A percentile compares a stretch with the other conserved stretches of the same genome.
These are phyloP conservation scores for Nettapus auritus DNA, from an alignment of 2,113 vertebrate species.

Conservation along the genomic window DNA sequence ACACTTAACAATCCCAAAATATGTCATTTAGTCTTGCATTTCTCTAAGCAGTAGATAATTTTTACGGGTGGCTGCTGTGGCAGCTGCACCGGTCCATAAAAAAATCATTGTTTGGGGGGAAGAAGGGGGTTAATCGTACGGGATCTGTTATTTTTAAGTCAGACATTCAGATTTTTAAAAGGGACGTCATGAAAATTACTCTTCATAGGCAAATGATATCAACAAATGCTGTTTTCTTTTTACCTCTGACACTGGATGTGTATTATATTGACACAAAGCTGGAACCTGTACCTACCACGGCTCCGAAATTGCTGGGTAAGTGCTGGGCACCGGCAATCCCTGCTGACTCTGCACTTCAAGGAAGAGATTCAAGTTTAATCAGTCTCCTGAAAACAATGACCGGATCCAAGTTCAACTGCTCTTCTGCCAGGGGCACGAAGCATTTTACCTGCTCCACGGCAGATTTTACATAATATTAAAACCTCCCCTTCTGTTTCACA, in stretches of 20 bases:
- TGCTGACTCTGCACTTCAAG: neutral
- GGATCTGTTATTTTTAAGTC: neutral
- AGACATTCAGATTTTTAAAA: neutral
- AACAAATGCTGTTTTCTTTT: neutral
- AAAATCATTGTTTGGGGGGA: neutral
- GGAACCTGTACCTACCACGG: neutral
- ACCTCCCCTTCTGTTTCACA: neutral
- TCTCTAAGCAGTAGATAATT: slow-evolving; percentile 48
- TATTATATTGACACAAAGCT: neutral
- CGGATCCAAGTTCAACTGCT: neutral
- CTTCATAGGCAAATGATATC: neutral
- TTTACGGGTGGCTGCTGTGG: slow-evolving; percentile 21
- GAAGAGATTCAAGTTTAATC: neutral
- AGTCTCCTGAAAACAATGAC: neutral
- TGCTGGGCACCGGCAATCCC: neutral
- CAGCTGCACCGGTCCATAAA: slow-evolving; percentile 50
- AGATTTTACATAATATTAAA: neutral
- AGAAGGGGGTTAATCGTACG: neutral
- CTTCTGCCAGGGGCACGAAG: neutral
- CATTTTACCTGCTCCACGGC: neutral
- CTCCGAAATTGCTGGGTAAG: neutral
- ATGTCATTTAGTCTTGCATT: slow-evolving; percentile 57
- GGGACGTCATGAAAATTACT: neutral
- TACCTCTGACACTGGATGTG: neutral
- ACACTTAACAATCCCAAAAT: slow-evolving; percentile 65